A percentile compares a stretch with the other conserved stretches of the same genome.
Evolutionary conservation across 2,797 vertebrate species (phyloP).

Genomic region (Simalia tracyae): DNA sequence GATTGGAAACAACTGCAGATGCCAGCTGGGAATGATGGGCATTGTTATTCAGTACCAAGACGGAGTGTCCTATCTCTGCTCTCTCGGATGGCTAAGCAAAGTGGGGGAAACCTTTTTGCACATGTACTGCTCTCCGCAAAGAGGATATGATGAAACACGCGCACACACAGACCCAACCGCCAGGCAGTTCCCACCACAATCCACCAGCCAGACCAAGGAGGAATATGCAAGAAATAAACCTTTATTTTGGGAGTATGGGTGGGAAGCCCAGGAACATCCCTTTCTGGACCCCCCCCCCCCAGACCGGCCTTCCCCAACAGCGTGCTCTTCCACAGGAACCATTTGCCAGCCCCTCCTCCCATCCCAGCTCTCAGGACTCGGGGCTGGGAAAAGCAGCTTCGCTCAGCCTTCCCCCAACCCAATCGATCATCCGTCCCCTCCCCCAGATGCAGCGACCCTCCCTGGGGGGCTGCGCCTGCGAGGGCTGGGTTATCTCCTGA

Average conservation of each 20-base stretch:
- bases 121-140: background rate
- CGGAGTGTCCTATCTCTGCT: background rate
- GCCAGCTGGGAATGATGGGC: background rate
- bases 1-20: background rate
- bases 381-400: too few species aligned
- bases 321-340: too few species aligned
- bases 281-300: background rate
- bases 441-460: background rate
- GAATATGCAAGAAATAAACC: background rate
- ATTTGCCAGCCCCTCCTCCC: too few species aligned
- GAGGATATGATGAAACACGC: background rate
- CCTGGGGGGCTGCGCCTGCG: background rate
- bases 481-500: background rate
- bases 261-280: background rate
- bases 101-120: background rate
- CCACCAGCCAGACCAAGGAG: background rate
- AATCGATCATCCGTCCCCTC: background rate
- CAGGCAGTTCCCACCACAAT: background rate
- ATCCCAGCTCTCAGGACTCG: too few species aligned
- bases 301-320: background rate
- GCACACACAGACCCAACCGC: background rate
- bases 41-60: background rate
- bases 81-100: background rate
- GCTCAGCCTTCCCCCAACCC: too few species aligned
- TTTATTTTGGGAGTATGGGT: background rate